Conservation (phyloP, 2,888 invertebrate genomes). For the Sisyra terminalis region DNA sequence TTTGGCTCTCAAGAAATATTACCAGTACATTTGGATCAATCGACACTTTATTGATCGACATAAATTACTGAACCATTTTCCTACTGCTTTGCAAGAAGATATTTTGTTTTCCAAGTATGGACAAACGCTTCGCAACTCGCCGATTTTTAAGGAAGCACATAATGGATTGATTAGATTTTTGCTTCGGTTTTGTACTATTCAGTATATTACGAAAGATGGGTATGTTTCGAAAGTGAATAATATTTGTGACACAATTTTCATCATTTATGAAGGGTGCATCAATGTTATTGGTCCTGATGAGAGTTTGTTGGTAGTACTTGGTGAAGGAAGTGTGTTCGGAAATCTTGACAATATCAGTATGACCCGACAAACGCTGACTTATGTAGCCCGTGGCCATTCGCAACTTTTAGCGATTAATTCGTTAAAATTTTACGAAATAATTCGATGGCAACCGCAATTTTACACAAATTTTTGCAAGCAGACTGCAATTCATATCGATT, state of each 20-base stretch:
- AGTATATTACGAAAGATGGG: slow-evolving; percentile 10
- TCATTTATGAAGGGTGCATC: slow-evolving; percentile 14
- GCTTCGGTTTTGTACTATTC: neutral
- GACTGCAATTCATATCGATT: slow-evolving; percentile 13
- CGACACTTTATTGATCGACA: slow-evolving; percentile 11
- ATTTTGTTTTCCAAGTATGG: slow-evolving; percentile 14
- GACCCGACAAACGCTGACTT: slow-evolving; percentile 14
- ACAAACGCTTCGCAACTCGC: slow-evolving; percentile 9
- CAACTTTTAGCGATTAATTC: slow-evolving; percentile 13
- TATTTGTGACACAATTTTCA: slow-evolving; percentile 14
- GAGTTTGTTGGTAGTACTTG: slow-evolving; percentile 12
- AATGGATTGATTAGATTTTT: slow-evolving; percentile 12
- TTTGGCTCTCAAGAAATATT: slow-evolving; percentile 10
- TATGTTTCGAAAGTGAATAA: slow-evolving; percentile 14
- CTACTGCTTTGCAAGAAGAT: slow-evolving; percentile 13
- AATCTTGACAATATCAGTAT: slow-evolving; percentile 13
- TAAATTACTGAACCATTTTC: slow-evolving; percentile 10
- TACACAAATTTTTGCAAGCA: slow-evolving; percentile 9
- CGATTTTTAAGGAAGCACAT: slow-evolving; percentile 11
- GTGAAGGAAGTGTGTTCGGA: slow-evolving; percentile 16
- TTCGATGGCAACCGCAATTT: slow-evolving; percentile 12
- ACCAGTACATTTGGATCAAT: slow-evolving; percentile 15
- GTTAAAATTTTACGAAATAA: slow-evolving; percentile 12
- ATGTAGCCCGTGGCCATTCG: slow-evolving; percentile 16
- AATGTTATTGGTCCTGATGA: slow-evolving; percentile 16